These are phyloP conservation scores for Colius striatus DNA, from an alignment of 2,113 vertebrate species.

Conservation along the genomic window DNA sequence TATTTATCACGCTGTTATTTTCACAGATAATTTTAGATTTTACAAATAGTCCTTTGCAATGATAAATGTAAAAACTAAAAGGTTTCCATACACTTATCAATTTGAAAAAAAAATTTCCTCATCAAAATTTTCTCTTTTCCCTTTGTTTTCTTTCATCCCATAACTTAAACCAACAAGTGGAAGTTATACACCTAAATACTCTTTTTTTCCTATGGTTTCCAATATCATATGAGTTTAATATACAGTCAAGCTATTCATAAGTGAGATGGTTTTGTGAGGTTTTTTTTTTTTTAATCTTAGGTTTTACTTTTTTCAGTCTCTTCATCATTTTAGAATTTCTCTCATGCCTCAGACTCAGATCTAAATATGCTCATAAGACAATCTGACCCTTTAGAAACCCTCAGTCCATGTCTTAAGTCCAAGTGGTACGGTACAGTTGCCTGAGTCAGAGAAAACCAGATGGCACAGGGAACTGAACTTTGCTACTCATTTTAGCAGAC, in stretches of 20 bases:
- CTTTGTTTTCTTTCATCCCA: neutral
- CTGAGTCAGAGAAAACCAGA: neutral
- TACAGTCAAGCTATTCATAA: neutral
- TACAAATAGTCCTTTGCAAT: neutral
- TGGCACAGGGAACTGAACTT: neutral
- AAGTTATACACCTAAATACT: neutral
- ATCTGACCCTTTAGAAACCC: neutral
- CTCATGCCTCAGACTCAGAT: neutral
- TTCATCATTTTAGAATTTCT: neutral
- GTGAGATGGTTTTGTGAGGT: neutral
- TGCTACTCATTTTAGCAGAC: neutral
- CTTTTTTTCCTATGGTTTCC: neutral
- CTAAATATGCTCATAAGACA: neutral
- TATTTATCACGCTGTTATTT: neutral
- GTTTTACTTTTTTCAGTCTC: neutral
- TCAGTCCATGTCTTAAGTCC: neutral
- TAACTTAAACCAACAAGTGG: neutral
- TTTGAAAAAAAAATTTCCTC: neutral
- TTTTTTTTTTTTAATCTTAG: neutral
- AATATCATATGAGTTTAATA: neutral
- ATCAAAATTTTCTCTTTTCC: neutral
- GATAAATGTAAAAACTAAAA: neutral
- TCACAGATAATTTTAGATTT: conserved; percentile 8
- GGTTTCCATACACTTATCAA: neutral
- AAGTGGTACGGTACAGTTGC: neutral